phyloP scores from a whole-genome alignment of 1,140 invertebrate species.

The Pseudomyrmex concolor region DNA sequence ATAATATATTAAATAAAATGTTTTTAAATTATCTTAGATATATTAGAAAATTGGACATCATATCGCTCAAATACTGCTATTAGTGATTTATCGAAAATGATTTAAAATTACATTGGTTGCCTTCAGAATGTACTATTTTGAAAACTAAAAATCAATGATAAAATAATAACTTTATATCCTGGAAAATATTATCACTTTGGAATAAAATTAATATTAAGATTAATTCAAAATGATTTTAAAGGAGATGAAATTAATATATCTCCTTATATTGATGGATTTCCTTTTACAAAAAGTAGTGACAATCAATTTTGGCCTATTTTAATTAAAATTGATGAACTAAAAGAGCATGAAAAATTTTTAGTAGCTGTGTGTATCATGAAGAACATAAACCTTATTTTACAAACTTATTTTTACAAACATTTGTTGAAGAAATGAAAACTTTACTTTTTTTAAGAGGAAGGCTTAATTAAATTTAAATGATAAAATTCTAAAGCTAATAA shows the following conservation, averaged over 20 bases:
- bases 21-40: too few relatives aligned
- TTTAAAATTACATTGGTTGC: too few relatives aligned
- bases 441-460: neutral
- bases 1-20: too few relatives aligned
- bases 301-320: slow-evolving; percentile 27
- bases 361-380: neutral
- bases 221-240: slow-evolving; percentile 1
- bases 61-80: too few relatives aligned
- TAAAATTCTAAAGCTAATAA: neutral
- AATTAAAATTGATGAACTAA: slow-evolving; percentile 3
- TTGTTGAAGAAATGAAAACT: slow-evolving; percentile 20
- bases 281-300: slow-evolving; percentile 2
- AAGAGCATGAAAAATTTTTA: neutral
- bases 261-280: neutral
- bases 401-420: slow-evolving; percentile 1
- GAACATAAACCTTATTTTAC: neutral
- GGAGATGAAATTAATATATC: slow-evolving; percentile 6
- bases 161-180: too few relatives aligned
- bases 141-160: too few relatives aligned
- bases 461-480: neutral
- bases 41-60: too few relatives aligned
- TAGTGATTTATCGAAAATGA: too few relatives aligned
- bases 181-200: neutral
- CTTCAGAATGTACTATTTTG: too few relatives aligned
- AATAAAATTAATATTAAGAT: neutral